These are phyloP conservation scores for Kryptolebias marmoratus DNA, from an alignment of 2,113 vertebrate species.

Conservation along the genomic window DNA sequence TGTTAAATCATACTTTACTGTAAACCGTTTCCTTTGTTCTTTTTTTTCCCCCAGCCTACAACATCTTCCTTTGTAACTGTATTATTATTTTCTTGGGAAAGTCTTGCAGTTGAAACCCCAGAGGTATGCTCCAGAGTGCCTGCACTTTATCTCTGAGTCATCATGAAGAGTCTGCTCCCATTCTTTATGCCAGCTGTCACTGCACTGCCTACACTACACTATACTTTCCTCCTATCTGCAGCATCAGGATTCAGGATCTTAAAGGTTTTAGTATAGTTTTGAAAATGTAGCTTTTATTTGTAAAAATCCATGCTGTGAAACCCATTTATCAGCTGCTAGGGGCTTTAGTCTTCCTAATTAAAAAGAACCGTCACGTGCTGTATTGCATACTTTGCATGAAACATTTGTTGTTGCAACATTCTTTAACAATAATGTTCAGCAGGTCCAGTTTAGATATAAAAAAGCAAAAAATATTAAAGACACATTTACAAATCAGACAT, in stretches of 20 bases:
- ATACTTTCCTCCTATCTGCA: background rate
- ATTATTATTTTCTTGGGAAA: constrained; percentile 10
- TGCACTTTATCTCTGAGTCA: constrained; percentile 41
- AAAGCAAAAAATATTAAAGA: no score
- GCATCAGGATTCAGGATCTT: background rate
- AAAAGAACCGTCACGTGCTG: no score
- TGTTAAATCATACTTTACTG: background rate
- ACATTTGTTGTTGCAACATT: no score
- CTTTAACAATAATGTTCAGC: no score
- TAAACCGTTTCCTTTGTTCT: background rate
- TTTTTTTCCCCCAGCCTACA: background rate
- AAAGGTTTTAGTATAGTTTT: background rate
- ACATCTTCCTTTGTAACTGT: background rate
- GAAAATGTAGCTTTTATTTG: background rate
- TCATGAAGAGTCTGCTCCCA: constrained; percentile 22
- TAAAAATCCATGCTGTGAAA: no score
- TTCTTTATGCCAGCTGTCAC: constrained; percentile 27
- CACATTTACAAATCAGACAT: no score
- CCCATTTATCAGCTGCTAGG: no score
- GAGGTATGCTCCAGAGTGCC: constrained; percentile 26
- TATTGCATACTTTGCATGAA: no score
- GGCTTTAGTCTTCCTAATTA: no score
- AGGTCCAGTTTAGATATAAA: no score
- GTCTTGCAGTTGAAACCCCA: constrained; percentile 22
- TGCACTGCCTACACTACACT: constrained; percentile 11